Conservation (phyloP, 2,888 invertebrate genomes). For the Agrochola lota region DNA sequence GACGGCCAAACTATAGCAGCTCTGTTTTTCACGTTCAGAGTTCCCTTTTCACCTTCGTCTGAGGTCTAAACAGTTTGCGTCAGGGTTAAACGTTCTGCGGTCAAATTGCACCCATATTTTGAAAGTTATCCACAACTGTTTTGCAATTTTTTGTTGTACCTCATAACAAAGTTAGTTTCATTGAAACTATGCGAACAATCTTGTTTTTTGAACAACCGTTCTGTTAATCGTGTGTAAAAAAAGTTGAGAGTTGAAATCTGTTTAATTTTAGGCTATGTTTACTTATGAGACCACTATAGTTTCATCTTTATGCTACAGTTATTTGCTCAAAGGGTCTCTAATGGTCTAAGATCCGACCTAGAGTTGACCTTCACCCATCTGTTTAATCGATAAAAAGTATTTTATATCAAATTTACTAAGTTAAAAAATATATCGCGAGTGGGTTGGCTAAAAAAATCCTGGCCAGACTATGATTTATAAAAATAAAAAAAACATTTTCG, state of each 20-base stretch:
- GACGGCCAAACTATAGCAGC: constrained; percentile 53
- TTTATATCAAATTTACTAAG: no score
- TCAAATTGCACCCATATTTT: constrained; percentile 45
- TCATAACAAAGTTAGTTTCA: constrained; percentile 52
- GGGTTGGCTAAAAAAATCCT: no score
- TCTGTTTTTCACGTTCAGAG: constrained; percentile 40
- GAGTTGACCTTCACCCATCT: no score
- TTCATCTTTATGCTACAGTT: not conserved
- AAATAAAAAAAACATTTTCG: no score
- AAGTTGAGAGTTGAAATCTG: constrained; percentile 19
- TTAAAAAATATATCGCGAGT: no score
- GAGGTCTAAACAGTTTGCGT: constrained; percentile 31
- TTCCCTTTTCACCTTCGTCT: constrained; percentile 55
- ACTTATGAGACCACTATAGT: not conserved
- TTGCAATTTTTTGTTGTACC: constrained; percentile 42
- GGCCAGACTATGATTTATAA: no score
- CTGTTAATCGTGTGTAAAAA: constrained; percentile 13
- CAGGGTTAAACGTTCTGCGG: constrained; percentile 46
- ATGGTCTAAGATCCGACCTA: no score
- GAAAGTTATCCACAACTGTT: constrained; percentile 34
- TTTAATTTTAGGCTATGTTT: constrained; percentile 17
- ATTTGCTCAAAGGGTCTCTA: constrained; percentile 1
- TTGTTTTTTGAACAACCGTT: constrained; percentile 28
- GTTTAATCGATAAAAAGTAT: no score
- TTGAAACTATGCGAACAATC: constrained; percentile 46